Base-by-base conservation (phyloP, 2,888 invertebrate species). In the Abrostola triplasia region DNA sequence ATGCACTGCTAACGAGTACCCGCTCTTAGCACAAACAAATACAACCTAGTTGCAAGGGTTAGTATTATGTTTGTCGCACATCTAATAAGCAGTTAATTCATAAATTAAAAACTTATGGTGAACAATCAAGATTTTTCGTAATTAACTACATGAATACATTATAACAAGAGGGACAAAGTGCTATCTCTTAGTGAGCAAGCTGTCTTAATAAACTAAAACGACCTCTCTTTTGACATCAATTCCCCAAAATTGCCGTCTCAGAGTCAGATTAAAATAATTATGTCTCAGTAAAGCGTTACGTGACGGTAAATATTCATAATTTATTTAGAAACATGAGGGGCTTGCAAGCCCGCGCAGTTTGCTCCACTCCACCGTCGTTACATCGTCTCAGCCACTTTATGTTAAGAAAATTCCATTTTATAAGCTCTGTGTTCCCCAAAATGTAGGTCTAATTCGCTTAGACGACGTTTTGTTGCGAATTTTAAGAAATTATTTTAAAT, bases 251-350 rank as follows among this genome's bases (percentile, higher is more conserved):
- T 87, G 84, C 88, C 86, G 82, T 90, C 90, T 87, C 83, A 79
- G 85, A 87, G 88, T 87, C 84, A 88, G 89, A 92, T 92, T 92
- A 91, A 91, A 92, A 90, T 92, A 92, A 92, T 91, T 88, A 89
- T 86, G 88, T 88, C 89, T 82, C 86, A 88, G 91, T 90, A 91
- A 90, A 90, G 86, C 88, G 86, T 90, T 86, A 88, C 87, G 86
- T 90, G 87, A 87, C 87, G 87, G 90, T 92, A 91, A 91, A 93
- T 92, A 92, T 92, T 92, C 90, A 92, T 91, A 90, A 92, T 92
- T 92, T 92, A 92, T 91, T 91, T 88, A 88, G 89, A 90, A 90
- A 88, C 90, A 91, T 88, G 89, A 90, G 90, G 91, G 89, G 67
- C 86, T 79, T 79, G 84, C 84, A 80, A 79, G 77, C 84, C 85